A percentile compares a stretch with the other conserved stretches of the same genome.
Conservation (phyloP, 92 coral and sea anemone genomes). For the Parazoanthus atlanticus region DNA sequence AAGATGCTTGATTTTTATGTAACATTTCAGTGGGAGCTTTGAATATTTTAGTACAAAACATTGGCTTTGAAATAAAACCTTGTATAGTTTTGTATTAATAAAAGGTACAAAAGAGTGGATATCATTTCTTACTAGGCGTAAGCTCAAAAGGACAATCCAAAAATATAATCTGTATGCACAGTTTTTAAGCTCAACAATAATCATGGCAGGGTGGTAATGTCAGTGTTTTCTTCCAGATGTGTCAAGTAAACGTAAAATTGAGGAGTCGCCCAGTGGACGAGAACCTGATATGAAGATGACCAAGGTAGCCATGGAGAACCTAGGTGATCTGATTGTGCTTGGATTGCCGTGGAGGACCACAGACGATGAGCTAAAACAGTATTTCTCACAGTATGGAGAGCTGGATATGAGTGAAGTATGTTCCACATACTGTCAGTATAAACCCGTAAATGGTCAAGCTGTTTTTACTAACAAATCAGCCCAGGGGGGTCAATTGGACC, state of each 20-base stretch:
- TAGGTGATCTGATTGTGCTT: constrained; percentile 87
- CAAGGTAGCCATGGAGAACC: constrained; percentile 61
- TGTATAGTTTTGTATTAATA: no score
- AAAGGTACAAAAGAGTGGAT: no score
- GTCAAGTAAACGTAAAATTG: constrained; percentile 92
- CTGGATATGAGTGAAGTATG: constrained; percentile 86
- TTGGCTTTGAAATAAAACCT: no score
- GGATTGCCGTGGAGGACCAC: constrained; percentile 94
- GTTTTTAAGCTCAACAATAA: no score
- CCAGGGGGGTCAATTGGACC: no score
- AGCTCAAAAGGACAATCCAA: not conserved
- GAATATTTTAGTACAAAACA: no score
- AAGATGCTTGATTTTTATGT: no score
- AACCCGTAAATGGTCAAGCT: no score
- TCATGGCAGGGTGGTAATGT: not conserved
- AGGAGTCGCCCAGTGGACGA: constrained; percentile 88
- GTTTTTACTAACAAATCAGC: no score
- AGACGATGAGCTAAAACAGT: constrained; percentile 85
- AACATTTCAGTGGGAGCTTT: no score
- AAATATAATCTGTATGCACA: no score
- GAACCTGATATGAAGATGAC: constrained; percentile 92
- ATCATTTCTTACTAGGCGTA: not conserved
- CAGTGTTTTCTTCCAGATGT: constrained; percentile 53
- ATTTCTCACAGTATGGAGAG: constrained; percentile 88
- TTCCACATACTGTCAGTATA: not conserved